Evolutionary conservation across 2,888 invertebrate genomes (phyloP).

Genomic region (Didymodactylos carnosus): DNA sequence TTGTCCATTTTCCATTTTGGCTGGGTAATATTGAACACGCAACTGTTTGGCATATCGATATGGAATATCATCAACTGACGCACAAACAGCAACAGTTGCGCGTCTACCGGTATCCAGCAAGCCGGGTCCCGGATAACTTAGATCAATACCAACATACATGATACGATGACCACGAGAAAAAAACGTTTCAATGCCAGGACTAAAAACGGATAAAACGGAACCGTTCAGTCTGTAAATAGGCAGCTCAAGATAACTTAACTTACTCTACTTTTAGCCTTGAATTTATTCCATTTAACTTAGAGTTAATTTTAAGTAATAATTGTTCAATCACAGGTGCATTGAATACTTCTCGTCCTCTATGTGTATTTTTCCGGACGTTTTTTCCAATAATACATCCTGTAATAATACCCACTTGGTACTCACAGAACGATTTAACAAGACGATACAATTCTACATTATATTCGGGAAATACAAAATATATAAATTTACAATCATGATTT

Average conservation of each 20-base stretch:
- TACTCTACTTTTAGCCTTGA: neutral
- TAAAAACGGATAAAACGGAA: too few relatives aligned
- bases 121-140: conserved; percentile 16
- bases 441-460: too few relatives aligned
- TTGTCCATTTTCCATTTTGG: neutral
- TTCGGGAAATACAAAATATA: neutral
- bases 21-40: neutral
- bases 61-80: neutral
- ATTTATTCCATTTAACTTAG: conserved; percentile 3
- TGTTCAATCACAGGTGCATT: conserved; percentile 1
- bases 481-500: neutral
- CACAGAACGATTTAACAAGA: too few relatives aligned
- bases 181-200: neutral
- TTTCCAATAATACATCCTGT: too few relatives aligned
- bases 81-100: conserved; percentile 17
- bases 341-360: neutral
- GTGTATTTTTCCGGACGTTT: neutral
- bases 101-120: conserved; percentile 4
- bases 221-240: neutral
- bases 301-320: conserved; percentile 9
- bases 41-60: neutral
- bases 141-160: conserved; percentile 16
- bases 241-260: neutral
- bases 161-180: neutral
- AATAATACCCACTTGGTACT: too few relatives aligned